phyloP scores from a whole-genome alignment of 2,113 vertebrate genomes.

The Lycocorax pyrrhopterus region DNA sequence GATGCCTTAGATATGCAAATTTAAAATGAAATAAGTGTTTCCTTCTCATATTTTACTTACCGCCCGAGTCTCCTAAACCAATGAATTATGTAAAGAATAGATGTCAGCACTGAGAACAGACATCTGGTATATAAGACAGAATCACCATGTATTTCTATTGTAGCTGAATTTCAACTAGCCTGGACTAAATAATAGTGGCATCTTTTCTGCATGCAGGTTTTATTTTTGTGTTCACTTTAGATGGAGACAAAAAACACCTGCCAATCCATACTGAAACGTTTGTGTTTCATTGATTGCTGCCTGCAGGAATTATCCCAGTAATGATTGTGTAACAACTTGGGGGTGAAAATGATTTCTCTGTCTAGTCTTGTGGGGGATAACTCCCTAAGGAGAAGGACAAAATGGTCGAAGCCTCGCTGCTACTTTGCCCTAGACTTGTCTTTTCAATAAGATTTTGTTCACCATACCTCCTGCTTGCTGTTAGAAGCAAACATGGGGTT shows the following conservation, averaged over 20 bases:
- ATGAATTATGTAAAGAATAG: not conserved
- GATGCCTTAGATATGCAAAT: not conserved
- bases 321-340: constrained; percentile 35
- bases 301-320: constrained; percentile 34
- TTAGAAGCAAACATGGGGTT: not conserved
- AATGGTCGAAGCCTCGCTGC: constrained; percentile 17
- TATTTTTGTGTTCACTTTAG: constrained; percentile 50
- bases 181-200: not conserved
- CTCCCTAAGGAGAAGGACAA: constrained; percentile 47
- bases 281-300: constrained; percentile 60
- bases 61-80: not conserved
- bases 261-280: constrained; percentile 44
- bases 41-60: not conserved
- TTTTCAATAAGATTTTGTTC: constrained; percentile 50
- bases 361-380: constrained; percentile 24
- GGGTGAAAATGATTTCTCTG: constrained; percentile 60
- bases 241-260: constrained; percentile 34
- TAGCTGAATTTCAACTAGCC: not conserved
- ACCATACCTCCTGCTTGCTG: constrained; percentile 2
- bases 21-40: not conserved
- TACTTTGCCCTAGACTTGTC: constrained; percentile 26
- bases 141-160: not conserved
- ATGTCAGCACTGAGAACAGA: not conserved
- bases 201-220: not conserved
- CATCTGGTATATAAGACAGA: not conserved